phyloP scores from a whole-genome alignment of 2,888 invertebrate genomes.

The Odontothrips loti region DNA sequence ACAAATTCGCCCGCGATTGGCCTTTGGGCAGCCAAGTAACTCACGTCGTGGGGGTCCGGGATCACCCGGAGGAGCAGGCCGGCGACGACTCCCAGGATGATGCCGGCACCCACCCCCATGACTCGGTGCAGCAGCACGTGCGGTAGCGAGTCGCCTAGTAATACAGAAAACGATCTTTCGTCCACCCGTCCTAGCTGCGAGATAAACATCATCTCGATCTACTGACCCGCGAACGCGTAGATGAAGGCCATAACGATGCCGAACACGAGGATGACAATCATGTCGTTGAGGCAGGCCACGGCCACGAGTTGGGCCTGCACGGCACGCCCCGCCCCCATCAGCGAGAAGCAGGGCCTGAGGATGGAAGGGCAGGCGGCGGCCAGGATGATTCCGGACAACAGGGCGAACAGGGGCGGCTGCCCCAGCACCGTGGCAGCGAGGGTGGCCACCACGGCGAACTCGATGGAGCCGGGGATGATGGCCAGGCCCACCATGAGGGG shows the following conservation, averaged over 20 bases:
- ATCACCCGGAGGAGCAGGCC: not conserved
- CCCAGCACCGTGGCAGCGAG: not conserved
- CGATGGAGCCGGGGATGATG: not conserved
- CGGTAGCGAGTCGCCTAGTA: not conserved
- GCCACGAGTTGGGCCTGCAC: not conserved
- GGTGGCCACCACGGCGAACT: not conserved
- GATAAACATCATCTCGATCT: not conserved
- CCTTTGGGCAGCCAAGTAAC: too few species aligned
- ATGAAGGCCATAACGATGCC: not conserved
- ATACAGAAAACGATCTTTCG: not conserved
- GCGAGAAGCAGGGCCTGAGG: constrained; percentile 10
- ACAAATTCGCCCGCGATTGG: too few species aligned
- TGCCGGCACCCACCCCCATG: not conserved
- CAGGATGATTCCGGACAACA: not conserved
- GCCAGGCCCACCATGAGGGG: not conserved
- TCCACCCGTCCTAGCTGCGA: too few species aligned
- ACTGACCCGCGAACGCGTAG: not conserved
- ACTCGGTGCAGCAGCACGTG: constrained; percentile 3
- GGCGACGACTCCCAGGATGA: not conserved
- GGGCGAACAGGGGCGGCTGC: not conserved
- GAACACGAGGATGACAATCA: constrained; percentile 4
- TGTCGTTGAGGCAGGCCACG: constrained; percentile 7
- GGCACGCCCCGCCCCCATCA: constrained; percentile 10
- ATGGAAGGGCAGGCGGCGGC: constrained; percentile 20
- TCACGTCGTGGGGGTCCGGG: constrained; percentile 6